Evolutionary conservation across 2,797 vertebrate genomes (phyloP), one percentile per base, ranked within the genome.

Genomic region (Crax fasciolata): DNA sequence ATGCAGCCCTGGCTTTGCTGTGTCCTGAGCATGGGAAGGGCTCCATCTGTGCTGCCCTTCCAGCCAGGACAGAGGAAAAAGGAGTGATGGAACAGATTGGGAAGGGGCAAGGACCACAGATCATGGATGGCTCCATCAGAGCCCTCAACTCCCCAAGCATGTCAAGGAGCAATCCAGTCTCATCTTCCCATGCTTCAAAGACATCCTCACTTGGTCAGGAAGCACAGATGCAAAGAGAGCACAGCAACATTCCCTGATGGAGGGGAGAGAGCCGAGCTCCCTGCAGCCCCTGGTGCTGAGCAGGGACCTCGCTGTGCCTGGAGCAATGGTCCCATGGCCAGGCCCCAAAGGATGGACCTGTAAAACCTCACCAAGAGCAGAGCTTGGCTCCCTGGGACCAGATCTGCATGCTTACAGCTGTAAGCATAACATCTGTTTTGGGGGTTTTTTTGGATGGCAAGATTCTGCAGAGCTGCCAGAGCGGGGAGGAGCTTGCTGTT

Each of bases 331-430:
- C n/a, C 28, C 2, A n/a, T n/a, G 17, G 52, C 11, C 17, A 55
- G 18, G 17, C 52, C 11, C 49, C 28, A n/a, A n/a, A 54, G 30
- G 28, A n/a, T n/a, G 18, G 30, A 19, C 28, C 13, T n/a, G 1
- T 0, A 54, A 39, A 13, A 20, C 2, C 23, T 44, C 6, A 32
- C 23, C 12, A 13, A 13, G 35, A 61, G 43, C 4, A 48, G 3
- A 3, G 48, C 19, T 32, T 12, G 55, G 41, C 17, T 55, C 35
- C 39, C 32, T 32, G 59, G 51, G 44, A 20, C 44, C 39, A 39
- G 55, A 9, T 11, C 6, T 8, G 4, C 2, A 6, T 2, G 4
- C 2, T 7, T 6, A 8, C 35, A 8, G 35, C 35, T 35, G 35
- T 35, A 35, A 35, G 35, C 35, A 35, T 35, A 9, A 38, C 66